These are phyloP conservation scores for Falco novaeseelandiae DNA, from an alignment of 2,797 vertebrate genomes.

Conservation along the genomic window DNA sequence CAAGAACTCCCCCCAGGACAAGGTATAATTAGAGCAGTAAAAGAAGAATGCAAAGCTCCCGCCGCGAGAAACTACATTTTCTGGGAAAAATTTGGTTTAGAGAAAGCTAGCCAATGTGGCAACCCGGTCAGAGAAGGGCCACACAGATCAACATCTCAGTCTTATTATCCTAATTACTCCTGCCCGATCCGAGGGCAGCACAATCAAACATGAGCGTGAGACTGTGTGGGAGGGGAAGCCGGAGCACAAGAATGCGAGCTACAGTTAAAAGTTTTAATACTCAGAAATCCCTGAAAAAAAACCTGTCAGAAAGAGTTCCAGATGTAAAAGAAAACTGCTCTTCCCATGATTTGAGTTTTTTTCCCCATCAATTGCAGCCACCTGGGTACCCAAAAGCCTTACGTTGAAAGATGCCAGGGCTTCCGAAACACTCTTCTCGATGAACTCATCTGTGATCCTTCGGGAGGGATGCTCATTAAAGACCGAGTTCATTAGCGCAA, in stretches of 20 bases:
- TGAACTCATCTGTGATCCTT: slow-evolving; percentile 95
- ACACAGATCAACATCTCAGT: neutral
- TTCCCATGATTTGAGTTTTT: neutral
- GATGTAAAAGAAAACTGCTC: neutral
- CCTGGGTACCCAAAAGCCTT: slow-evolving; percentile 50
- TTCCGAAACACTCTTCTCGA: slow-evolving; percentile 96
- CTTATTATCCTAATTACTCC: too few relatives aligned
- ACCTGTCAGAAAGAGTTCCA: neutral
- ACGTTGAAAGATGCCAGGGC: slow-evolving; percentile 95
- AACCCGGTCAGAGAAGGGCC: neutral
- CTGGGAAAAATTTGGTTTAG: neutral
- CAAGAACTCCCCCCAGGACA: neutral
- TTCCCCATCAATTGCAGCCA: neutral
- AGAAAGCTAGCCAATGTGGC: neutral
- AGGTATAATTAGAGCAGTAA: neutral
- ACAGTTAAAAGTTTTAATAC: neutral
- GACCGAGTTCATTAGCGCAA: slow-evolving; percentile 97
- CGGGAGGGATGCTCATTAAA: slow-evolving; percentile 97
- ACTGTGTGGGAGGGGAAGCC: neutral
- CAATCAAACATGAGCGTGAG: neutral
- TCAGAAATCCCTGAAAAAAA: neutral
- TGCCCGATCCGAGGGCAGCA: neutral
- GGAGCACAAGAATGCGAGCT: neutral
- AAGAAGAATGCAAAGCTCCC: neutral
- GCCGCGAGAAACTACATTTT: neutral